Percentiles rank a stretch among this genome's conserved stretches.
Evolutionary conservation across 2,888 invertebrate species (phyloP).

Genomic region (Malthinus seriepunctatus): DNA sequence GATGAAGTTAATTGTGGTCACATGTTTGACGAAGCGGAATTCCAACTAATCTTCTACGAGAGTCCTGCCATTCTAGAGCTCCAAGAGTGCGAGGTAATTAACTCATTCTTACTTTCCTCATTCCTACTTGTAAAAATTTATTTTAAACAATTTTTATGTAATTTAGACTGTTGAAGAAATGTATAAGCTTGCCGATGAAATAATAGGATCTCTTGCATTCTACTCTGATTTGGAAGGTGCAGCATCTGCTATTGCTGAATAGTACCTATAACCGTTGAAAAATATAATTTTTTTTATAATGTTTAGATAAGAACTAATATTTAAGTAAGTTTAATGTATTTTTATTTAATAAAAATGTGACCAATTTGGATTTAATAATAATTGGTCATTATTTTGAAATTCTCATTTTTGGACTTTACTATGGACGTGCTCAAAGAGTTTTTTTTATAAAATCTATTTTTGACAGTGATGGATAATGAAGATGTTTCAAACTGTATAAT

Average conservation of each 20-base stretch:
- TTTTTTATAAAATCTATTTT: too few species aligned
- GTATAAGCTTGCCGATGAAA: slow-evolving; percentile 68
- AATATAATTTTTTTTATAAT: neutral
- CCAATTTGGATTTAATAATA: too few species aligned
- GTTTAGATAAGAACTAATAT: too few species aligned
- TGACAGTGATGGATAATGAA: too few species aligned
- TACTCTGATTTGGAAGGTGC: slow-evolving; percentile 15
- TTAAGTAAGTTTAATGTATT: too few species aligned
- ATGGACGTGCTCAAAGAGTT: too few species aligned
- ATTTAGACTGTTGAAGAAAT: slow-evolving; percentile 71
- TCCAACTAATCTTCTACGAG: slow-evolving; percentile 64
- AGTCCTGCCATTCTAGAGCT: slow-evolving; percentile 63
- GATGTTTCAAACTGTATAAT: too few species aligned
- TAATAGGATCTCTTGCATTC: slow-evolving; percentile 57
- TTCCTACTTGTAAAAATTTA: slow-evolving; percentile 12
- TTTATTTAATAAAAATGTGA: too few species aligned
- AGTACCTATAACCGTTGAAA: neutral
- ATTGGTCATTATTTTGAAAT: too few species aligned
- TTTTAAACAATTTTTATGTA: slow-evolving; percentile 1
- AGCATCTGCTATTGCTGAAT: slow-evolving; percentile 8
- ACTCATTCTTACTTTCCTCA: neutral
- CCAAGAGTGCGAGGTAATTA: slow-evolving; percentile 61
- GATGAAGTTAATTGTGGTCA: slow-evolving; percentile 59
- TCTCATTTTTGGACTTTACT: too few species aligned
- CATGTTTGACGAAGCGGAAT: slow-evolving; percentile 63